Conservation (phyloP, 2,888 invertebrate genomes). For the Phaonia tiefii region DNA sequence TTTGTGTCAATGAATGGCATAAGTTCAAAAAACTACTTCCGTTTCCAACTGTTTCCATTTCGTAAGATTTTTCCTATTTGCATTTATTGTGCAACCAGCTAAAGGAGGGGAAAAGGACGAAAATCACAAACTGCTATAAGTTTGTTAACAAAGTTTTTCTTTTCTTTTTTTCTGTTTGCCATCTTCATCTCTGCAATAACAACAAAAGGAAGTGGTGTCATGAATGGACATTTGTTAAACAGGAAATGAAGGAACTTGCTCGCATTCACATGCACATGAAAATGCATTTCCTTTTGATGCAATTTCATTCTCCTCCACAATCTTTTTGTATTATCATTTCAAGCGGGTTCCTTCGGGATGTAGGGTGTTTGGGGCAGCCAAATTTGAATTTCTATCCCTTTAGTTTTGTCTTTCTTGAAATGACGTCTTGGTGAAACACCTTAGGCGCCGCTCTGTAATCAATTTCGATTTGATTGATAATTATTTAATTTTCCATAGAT, state of each 20-base stretch:
- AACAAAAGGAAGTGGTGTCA: constrained; percentile 25
- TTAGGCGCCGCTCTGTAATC: too few relatives aligned
- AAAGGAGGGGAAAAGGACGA: constrained; percentile 5
- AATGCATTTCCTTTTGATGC: constrained; percentile 56
- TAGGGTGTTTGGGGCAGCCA: too few relatives aligned
- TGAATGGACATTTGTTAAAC: constrained; percentile 48
- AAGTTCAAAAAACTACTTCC: constrained; percentile 48
- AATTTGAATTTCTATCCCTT: too few relatives aligned
- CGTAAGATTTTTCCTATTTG: constrained; percentile 44
- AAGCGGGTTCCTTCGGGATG: not conserved
- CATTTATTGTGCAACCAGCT: constrained; percentile 25
- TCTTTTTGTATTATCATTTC: constrained; percentile 31
- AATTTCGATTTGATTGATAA: too few relatives aligned
- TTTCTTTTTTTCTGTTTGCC: not conserved
- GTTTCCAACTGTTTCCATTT: constrained; percentile 36
- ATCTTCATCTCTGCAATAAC: constrained; percentile 20
- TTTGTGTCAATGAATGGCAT: constrained; percentile 9
- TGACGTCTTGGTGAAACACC: too few relatives aligned
- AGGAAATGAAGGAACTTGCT: constrained; percentile 67
- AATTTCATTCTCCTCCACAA: constrained; percentile 34
- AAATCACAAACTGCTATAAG: constrained; percentile 51
- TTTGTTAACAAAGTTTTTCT: constrained; percentile 56
- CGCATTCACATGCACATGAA: constrained; percentile 53
- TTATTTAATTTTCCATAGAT: not conserved
- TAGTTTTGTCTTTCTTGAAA: too few relatives aligned